These are phyloP conservation scores for Laticauda laticaudata DNA, from an alignment of 2,113 vertebrate genomes.

Conservation along the genomic window DNA sequence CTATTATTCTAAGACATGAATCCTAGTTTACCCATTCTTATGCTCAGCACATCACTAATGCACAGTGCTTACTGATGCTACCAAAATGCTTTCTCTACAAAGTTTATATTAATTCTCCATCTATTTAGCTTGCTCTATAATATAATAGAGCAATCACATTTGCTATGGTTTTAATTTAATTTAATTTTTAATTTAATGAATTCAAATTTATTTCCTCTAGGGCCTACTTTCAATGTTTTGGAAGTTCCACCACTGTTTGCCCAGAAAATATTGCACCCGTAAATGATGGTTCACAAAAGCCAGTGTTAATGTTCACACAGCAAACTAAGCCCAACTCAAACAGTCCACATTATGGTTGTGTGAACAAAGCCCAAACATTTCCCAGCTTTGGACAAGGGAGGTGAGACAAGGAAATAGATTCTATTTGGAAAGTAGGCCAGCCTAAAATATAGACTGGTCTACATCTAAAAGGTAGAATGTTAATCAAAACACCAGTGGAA, in stretches of 20 bases:
- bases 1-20: too few species aligned
- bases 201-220: not conserved
- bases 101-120: too few species aligned
- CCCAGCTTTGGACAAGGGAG: not conserved
- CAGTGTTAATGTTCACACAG: not conserved
- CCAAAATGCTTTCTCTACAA: too few species aligned
- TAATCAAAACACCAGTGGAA: not conserved
- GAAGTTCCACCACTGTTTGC: not conserved
- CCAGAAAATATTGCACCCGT: not conserved
- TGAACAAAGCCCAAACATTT: not conserved
- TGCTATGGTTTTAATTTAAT: too few species aligned
- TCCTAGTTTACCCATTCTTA: too few species aligned
- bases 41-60: too few species aligned
- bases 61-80: too few species aligned
- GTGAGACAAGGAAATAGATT: not conserved
- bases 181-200: not conserved
- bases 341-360: not conserved
- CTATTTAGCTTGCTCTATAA: too few species aligned
- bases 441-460: not conserved
- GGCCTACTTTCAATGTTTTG: not conserved
- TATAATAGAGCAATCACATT: too few species aligned
- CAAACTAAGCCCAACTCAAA: not conserved
- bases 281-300: not conserved
- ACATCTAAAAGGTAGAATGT: not conserved
- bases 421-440: not conserved